Base-by-base conservation (phyloP, 23 tunicate genomes). In the Trididemnum clinides region DNA sequence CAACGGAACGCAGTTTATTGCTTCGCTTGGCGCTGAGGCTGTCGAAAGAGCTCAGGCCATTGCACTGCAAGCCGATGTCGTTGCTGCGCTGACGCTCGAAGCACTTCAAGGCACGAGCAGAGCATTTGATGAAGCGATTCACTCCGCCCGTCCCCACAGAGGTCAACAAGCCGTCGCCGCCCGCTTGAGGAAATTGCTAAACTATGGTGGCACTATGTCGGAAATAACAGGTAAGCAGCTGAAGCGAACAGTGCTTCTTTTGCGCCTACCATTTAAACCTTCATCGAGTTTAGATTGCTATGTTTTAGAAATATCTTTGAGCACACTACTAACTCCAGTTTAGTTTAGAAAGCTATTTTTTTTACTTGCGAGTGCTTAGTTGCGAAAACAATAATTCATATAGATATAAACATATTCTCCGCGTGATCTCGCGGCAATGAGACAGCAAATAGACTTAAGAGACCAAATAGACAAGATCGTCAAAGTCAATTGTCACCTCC, bases 51-150 rank as follows among this genome's bases (percentile, higher is more conserved):
- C 99, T 2, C 73, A 81, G 51, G 28, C 33, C n/a, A 88, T 96
- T 39, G 99, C 95, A 15, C 81, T 84, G 10, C 93, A 90, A 74
- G 99, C 99, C 1, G 99, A 96, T 80, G 96, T 96, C 0, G 93
- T 88, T 26, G 93, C 99, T 26, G 96, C 99, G 23, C n/a, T 96
- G 77, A 96, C 96, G 0, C 77, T 96, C 0, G 99, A 96, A 50
- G 99, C 90, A 4, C 83, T 96, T 71, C 71, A 76, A 27, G 99
- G 99, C 5, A 96, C 96, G 15, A 83, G 92, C 33, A 50, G 80
- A 23, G 99, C 99, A 4, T 96, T 96, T 66, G 99, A 96, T 58
- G 84, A 80, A 10, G 92, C 86, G 1, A 96, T 96, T 39, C 99
- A 96, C 86, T 59, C 37, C 18, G 99, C 99, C 0, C 50, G 99